These are phyloP conservation scores for Trachelus tabidus DNA, from an alignment of 2,888 invertebrate species.

Conservation along the genomic window DNA sequence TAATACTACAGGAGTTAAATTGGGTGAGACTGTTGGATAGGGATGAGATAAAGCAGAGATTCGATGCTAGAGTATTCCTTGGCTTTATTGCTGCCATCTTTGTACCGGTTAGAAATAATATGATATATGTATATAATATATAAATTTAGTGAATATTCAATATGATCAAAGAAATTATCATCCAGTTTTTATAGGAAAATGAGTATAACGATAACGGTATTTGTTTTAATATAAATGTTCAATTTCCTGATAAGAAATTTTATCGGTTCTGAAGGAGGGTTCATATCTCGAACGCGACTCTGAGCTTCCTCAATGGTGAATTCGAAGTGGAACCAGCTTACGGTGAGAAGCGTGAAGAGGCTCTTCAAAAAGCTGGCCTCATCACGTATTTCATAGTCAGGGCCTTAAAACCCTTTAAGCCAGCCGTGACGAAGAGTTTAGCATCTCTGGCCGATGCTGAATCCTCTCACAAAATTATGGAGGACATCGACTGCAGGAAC, in stretches of 20 bases:
- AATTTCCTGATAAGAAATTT: constrained; percentile 5
- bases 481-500: constrained; percentile 41
- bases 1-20: not conserved
- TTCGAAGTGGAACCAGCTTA: constrained; percentile 93
- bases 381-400: constrained; percentile 92
- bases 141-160: not conserved
- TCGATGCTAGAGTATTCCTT: not conserved
- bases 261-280: constrained; percentile 76
- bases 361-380: constrained; percentile 86
- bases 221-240: not conserved
- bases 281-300: constrained; percentile 92
- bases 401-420: constrained; percentile 79
- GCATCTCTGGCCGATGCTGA: constrained; percentile 56
- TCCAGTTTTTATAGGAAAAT: not conserved
- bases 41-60: not conserved
- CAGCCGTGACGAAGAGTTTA: constrained; percentile 55
- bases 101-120: not conserved
- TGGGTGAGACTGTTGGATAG: not conserved
- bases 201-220: not conserved
- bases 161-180: not conserved
- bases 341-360: constrained; percentile 93
- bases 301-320: constrained; percentile 86
- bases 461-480: constrained; percentile 43
- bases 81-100: not conserved
- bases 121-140: too few relatives aligned